A percentile compares a stretch with the other conserved stretches of the same genome.
Conservation (phyloP, 2,888 invertebrate genomes). For the Drosophila meridiana region DNA sequence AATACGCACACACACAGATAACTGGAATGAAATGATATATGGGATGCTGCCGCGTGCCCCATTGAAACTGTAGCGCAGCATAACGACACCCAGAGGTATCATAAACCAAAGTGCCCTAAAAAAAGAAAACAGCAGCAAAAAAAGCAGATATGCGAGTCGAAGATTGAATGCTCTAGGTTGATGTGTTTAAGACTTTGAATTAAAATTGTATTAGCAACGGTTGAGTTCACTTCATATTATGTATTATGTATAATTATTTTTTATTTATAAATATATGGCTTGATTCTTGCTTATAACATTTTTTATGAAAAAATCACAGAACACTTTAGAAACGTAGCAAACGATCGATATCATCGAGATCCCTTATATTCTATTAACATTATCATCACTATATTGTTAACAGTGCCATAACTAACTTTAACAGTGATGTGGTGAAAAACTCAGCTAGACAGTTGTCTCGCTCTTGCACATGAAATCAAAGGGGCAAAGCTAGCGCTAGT, state of each 20-base stretch:
- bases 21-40: conserved; percentile 20
- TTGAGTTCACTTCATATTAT: background rate
- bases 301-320: too few species aligned
- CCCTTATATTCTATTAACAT: too few species aligned
- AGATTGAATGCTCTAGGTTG: background rate
- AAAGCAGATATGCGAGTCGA: background rate
- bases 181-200: background rate
- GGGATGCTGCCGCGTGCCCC: conserved; percentile 15
- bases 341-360: too few species aligned
- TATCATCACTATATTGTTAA: too few species aligned
- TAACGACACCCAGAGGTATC: conserved; percentile 77
- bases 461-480: background rate
- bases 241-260: too few species aligned
- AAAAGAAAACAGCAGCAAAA: conserved; percentile 20
- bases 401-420: too few species aligned
- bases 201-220: background rate
- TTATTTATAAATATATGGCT: too few species aligned
- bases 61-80: conserved; percentile 16
- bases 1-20: conserved; percentile 15
- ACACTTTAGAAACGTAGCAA: too few species aligned
- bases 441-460: background rate
- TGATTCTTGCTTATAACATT: too few species aligned
- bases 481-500: too few species aligned
- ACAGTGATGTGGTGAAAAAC: background rate
- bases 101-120: conserved; percentile 55